phyloP scores from a whole-genome alignment of 2,888 invertebrate species.

The Clistopyga incitator region DNA sequence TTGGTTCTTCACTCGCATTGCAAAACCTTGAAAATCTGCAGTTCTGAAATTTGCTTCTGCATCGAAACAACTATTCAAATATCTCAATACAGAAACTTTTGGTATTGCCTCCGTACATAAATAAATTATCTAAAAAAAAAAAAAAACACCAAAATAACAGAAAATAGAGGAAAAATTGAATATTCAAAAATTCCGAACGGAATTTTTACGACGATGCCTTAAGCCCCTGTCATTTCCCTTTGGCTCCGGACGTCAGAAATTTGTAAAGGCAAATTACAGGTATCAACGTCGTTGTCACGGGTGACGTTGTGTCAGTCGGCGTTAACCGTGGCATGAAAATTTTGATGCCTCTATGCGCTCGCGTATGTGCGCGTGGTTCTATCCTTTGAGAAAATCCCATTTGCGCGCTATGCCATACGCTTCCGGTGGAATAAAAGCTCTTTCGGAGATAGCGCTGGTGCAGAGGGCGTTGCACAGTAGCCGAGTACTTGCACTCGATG shows the following conservation, averaged over 20 bases:
- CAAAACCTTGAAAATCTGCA: too few relatives aligned
- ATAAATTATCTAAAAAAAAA: too few relatives aligned
- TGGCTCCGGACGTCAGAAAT: not conserved
- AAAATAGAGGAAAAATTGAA: not conserved
- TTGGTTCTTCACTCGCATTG: too few relatives aligned
- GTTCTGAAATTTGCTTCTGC: too few relatives aligned
- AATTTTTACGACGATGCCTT: not conserved
- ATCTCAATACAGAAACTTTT: too few relatives aligned
- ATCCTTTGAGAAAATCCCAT: constrained; percentile 9
- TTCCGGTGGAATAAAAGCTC: not conserved
- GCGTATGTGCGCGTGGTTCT: not conserved
- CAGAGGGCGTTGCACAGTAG: not conserved
- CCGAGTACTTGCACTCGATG: constrained; percentile 10
- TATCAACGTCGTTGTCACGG: not conserved
- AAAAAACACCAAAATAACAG: too few relatives aligned
- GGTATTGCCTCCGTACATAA: too few relatives aligned
- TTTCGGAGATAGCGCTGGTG: not conserved
- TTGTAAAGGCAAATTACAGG: not conserved
- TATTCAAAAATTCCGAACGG: not conserved
- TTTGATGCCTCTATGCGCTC: not conserved
- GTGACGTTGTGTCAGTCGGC: not conserved
- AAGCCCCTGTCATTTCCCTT: not conserved
- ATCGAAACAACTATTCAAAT: too few relatives aligned
- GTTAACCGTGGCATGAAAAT: not conserved
- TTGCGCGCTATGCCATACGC: not conserved